A percentile compares a stretch with the other conserved stretches of the same genome.
Evolutionary conservation across 2,113 vertebrate genomes (phyloP).

Genomic region (Cranoglanis bouderius): DNA sequence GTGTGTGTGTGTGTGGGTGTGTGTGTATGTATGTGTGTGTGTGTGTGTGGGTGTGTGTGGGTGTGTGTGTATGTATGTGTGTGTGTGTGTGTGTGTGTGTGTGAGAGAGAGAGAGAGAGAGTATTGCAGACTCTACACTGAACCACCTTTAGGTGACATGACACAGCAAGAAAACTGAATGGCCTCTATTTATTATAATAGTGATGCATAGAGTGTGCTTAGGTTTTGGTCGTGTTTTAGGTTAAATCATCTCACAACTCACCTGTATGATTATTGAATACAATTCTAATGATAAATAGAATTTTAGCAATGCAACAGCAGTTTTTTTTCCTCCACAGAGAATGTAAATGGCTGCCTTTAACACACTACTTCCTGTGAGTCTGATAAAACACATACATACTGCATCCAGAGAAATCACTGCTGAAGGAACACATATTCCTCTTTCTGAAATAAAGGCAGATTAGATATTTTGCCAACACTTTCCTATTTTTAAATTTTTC

Average conservation of each 20-base stretch:
- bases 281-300: not conserved
- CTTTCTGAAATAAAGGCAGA: not conserved
- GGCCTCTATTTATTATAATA: not conserved
- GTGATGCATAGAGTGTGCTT: not conserved
- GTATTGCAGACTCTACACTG: not conserved
- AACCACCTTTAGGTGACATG: not conserved
- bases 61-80: too few relatives aligned
- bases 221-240: not conserved
- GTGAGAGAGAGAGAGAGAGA: not conserved
- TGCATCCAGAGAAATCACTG: not conserved
- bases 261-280: not conserved
- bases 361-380: not conserved
- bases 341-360: not conserved
- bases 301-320: not conserved
- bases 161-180: constrained; percentile 1
- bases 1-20: not conserved
- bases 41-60: too few relatives aligned
- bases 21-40: not conserved
- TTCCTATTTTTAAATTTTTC: too few relatives aligned
- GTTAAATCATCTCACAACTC: not conserved
- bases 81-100: not conserved
- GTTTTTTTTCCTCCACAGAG: not conserved
- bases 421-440: not conserved
- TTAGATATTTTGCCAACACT: not conserved
- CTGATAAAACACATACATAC: not conserved